Conservation (phyloP, 2,113 vertebrate species). For the Hemibagrus wyckioides region DNA sequence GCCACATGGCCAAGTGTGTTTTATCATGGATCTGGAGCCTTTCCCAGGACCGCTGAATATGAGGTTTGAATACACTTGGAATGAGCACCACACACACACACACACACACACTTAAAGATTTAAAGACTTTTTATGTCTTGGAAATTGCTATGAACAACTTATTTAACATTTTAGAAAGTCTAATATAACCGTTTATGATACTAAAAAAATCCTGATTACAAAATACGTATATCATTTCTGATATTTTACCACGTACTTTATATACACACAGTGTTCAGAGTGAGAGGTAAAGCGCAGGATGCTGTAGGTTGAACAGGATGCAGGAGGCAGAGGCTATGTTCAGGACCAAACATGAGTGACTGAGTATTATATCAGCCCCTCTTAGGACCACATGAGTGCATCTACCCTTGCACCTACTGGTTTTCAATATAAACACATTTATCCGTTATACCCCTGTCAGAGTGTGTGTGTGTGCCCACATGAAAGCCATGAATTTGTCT, state of each 20-base stretch:
- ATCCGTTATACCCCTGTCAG: constrained; percentile 22
- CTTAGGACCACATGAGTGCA: constrained; percentile 1
- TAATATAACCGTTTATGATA: background rate
- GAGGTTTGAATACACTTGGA: background rate
- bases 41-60: background rate
- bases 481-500: constrained; percentile 24
- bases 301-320: background rate
- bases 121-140: background rate
- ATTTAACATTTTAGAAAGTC: background rate
- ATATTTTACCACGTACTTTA: background rate
- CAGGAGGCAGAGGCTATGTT: background rate
- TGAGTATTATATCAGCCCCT: background rate
- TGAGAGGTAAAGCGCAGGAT: background rate
- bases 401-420: constrained; percentile 8
- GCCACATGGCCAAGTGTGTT: background rate
- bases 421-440: constrained; percentile 19
- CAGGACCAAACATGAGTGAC: constrained; percentile 9
- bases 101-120: background rate
- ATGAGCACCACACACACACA: background rate
- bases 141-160: background rate
- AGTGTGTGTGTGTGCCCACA: constrained; percentile 12
- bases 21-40: background rate
- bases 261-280: background rate
- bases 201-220: background rate
- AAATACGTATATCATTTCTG: background rate